Evolutionary conservation across 2,113 vertebrate species (phyloP), one percentile per base, ranked within the genome.

Genomic region (Pungitius pungitius): DNA sequence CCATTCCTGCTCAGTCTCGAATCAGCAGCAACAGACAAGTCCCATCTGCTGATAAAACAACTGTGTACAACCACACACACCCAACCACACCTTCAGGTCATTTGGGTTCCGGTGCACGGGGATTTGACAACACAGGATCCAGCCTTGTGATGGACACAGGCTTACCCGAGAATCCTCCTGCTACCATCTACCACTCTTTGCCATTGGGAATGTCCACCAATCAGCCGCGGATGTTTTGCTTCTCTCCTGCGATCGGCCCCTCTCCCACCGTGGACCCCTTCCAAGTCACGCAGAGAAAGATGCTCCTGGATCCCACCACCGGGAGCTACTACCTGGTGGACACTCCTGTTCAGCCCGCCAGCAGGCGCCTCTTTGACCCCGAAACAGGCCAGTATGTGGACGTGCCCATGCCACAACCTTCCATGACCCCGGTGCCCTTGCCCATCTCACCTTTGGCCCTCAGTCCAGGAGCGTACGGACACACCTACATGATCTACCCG

Each of bases 371-470:
- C 4, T 98, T 96, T 67, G 97, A 99, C 81, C 97, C 97, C 0
- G 97, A 99, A 82, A 99, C 96, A 0, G 96, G 97, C 6, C 97
- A 98, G 85, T 99, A 97, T 4, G 96, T 99, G 73, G 97, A 99
- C 1, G 93, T 99, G 27, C 96, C 97, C 0, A 55, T 99, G 89
- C 89, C 93, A 0, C 95, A 93, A 80, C 92, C 92, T 63, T 88
- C 94, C 1, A 85, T 94, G 81, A 91, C 93, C 3, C 95, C 96
- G 0, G 27, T 90, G 0, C 87, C 87, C 13, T 69, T 91, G 77
- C 73, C 78, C 0, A 90, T 97, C 27, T 94, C 96, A 0, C 95
- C 96, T 1, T 57, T 98, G 14, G 95, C 96, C 1, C 90, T 98
- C 71, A 94, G 90, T 30, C 93, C 96, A 0, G 96, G 94, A 1